Conservation (phyloP, 2,888 invertebrate genomes). For the Mechanitis messenoides region DNA sequence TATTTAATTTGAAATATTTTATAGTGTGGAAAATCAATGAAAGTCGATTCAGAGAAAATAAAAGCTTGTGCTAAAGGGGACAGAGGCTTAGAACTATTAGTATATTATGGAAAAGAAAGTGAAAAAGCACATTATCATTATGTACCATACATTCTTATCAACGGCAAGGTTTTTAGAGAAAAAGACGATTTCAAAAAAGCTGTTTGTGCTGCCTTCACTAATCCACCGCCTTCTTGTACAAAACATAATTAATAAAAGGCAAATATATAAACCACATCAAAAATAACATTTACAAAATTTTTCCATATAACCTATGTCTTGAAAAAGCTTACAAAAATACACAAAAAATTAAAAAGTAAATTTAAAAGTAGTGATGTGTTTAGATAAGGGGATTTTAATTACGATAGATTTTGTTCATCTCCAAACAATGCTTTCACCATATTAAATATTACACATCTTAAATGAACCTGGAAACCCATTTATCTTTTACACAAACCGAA, state of each 20-base stretch:
- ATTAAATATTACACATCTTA: too few relatives aligned
- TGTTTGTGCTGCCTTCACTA: constrained; percentile 28
- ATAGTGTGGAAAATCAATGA: constrained; percentile 27
- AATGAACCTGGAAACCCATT: too few relatives aligned
- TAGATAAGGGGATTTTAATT: too few relatives aligned
- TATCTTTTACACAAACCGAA: too few relatives aligned
- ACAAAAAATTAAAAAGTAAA: too few relatives aligned
- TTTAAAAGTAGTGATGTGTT: too few relatives aligned
- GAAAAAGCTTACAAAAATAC: too few relatives aligned
- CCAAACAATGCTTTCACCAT: too few relatives aligned
- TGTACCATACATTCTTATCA: constrained; percentile 31
- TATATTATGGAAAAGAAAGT: constrained; percentile 31
- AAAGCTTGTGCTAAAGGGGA: constrained; percentile 77
- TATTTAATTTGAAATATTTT: constrained; percentile 12
- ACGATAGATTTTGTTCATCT: too few relatives aligned
- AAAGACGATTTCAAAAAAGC: constrained; percentile 19
- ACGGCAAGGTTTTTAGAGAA: constrained; percentile 18
- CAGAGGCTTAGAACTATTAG: constrained; percentile 24
- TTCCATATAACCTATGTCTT: too few relatives aligned
- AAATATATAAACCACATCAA: background rate
- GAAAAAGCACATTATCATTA: constrained; percentile 20
- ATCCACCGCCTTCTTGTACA: constrained; percentile 25
- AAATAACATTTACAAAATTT: background rate
- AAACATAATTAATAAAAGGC: too few relatives aligned
- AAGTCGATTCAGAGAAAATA: constrained; percentile 22